Base-by-base conservation (phyloP, 2,888 invertebrate species). In the Dynastes grantii region DNA sequence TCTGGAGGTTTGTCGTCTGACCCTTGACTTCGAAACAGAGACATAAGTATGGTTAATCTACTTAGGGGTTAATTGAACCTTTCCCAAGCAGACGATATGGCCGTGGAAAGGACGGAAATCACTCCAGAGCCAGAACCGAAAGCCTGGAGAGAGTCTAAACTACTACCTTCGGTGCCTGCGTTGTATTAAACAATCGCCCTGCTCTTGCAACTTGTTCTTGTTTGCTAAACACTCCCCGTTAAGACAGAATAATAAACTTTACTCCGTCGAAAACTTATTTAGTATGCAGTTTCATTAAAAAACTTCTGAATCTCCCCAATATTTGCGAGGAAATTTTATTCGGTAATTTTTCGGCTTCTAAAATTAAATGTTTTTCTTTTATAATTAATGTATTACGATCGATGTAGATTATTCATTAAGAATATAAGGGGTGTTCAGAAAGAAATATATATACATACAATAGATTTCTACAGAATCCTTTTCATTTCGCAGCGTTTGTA, bases 1-100 rank as follows among this genome's bases (percentile, higher is more conserved):
- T 22, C 9, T 11, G 29, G 61, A 13, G 22, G 29, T 22, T 61
- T 29, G 61, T 61, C 58, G 71, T 40, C 55, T 71, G 71, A 76
- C 76, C 77, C 68, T 76, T 78, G 76, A 80, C 77, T 80, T 75
- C 77, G 80, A 80, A 80, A 80, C 80, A 77, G 78, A 80, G 76
- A 80, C 81, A 80, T 82, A 82, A 82, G 81, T 82, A 82, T 81
- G 79, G 81, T 80, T 82, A 82, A 82, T 82, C 82, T 81, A 82
- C 82, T 82, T 82, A 82, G 78, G 79, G 82, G 82, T 82, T 83
- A 83, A 83, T 83, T 83, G 83, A 81, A 81, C 81, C 80, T 78
- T 80, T 82, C 81, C 80, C 81, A 76, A 81, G 80, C 81, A 79
- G 81, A 79, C 82, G 80, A 82, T 82, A 82, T 81, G 80, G 80